Conservation (phyloP, 2,113 vertebrate genomes). For the Hydrochoerus hydrochaeris region DNA sequence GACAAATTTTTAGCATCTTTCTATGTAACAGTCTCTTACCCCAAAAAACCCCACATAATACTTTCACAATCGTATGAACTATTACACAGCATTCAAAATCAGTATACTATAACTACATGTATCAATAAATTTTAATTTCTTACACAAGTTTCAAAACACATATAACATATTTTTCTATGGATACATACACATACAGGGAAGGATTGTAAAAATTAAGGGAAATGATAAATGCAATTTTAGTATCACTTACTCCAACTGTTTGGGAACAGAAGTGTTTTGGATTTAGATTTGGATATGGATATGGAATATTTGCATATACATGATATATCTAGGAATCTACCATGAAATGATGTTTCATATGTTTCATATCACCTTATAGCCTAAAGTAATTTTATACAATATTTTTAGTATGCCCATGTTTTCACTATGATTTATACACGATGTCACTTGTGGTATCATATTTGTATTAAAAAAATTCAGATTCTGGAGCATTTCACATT, state of each 20-base stretch:
- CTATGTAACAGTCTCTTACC: neutral
- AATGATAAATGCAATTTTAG: neutral
- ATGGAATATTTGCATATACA: neutral
- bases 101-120: neutral
- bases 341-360: neutral
- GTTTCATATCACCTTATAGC: neutral
- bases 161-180: neutral
- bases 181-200: neutral
- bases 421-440: neutral
- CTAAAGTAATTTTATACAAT: neutral
- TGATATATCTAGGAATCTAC: neutral
- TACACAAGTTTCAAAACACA: neutral
- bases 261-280: no score
- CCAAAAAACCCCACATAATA: neutral
- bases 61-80: neutral
- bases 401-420: neutral
- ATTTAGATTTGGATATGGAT: neutral
- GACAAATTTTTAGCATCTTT: neutral
- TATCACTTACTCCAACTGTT: neutral
- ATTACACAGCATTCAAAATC: slow-evolving; percentile 31
- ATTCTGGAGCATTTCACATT: neutral
- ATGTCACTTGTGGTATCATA: neutral
- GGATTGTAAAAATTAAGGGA: neutral
- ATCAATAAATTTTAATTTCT: slow-evolving; percentile 1
- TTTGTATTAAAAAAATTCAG: neutral